These are phyloP conservation scores for Acanthacorydalis orientalis DNA, from an alignment of 2,888 invertebrate genomes.

Conservation along the genomic window DNA sequence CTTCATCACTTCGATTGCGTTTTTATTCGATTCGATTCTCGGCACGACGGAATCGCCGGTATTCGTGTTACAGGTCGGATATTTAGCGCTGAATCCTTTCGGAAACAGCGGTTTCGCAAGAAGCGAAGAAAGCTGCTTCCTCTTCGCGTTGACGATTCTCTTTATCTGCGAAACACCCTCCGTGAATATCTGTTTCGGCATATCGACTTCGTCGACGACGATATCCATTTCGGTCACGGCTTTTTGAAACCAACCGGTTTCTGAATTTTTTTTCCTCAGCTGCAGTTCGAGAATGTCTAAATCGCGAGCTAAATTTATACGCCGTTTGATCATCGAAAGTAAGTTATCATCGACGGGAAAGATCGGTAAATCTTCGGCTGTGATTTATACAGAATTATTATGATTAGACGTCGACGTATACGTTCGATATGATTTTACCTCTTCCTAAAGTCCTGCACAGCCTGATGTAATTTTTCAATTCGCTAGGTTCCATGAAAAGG, in stretches of 20 bases:
- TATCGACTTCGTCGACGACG: conserved; percentile 57
- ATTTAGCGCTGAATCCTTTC: conserved; percentile 47
- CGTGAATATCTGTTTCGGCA: conserved; percentile 16
- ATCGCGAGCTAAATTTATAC: conserved; percentile 61
- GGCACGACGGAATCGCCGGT: conserved; percentile 14
- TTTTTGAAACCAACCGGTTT: conserved; percentile 72
- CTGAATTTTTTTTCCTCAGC: conserved; percentile 41
- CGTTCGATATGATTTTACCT: conserved; percentile 26
- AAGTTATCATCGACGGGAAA: conserved; percentile 61
- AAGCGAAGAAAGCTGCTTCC: conserved; percentile 32
- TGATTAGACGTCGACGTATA: conserved; percentile 4
- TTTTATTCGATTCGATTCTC: conserved; percentile 18
- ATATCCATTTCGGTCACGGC: conserved; percentile 85
- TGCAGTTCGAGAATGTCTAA: conserved; percentile 62
- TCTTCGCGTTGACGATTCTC: conserved; percentile 30
- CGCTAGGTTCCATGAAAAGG: conserved; percentile 77
- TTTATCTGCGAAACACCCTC: conserved; percentile 27
- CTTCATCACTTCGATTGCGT: conserved; percentile 38
- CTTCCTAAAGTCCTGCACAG: conserved; percentile 71
- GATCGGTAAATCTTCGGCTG: conserved; percentile 65
- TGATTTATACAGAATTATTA: background rate
- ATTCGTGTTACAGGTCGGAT: conserved; percentile 25
- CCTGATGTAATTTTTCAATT: conserved; percentile 60
- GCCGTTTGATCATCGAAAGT: conserved; percentile 45
- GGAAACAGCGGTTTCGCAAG: conserved; percentile 47